Evolutionary conservation across 1,140 invertebrate species (phyloP).

Genomic region (Phymastichus coffea): DNA sequence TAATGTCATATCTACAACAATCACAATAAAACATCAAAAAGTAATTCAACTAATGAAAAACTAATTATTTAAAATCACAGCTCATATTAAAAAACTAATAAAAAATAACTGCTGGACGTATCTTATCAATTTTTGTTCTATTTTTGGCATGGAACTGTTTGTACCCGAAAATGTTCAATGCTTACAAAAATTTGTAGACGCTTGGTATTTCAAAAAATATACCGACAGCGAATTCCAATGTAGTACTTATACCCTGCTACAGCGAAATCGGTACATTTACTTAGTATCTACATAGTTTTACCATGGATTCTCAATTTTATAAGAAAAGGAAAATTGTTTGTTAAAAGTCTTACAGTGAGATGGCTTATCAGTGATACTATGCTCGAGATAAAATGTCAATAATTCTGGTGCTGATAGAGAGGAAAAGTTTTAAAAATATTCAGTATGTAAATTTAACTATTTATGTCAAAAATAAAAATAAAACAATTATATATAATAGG

Average conservation of each 20-base stretch:
- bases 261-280: conserved; percentile 14
- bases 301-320: no score
- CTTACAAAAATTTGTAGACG: conserved; percentile 2
- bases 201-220: conserved; percentile 23
- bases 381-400: no score
- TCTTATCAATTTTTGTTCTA: not conserved
- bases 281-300: conserved; percentile 22
- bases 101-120: not conserved
- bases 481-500: no score
- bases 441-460: no score
- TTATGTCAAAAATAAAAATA: no score
- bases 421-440: no score
- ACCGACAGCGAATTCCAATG: conserved; percentile 13
- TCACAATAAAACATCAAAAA: not conserved
- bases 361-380: no score
- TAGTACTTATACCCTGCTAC: conserved; percentile 28
- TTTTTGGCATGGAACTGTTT: conserved; percentile 17
- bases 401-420: no score
- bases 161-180: not conserved
- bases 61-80: conserved; percentile 2
- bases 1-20: no score
- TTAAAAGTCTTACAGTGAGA: no score
- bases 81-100: not conserved
- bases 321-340: no score
- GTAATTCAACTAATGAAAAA: not conserved